These are phyloP conservation scores for Oncorhynchus masou DNA, from an alignment of 2,113 vertebrate genomes.

Conservation along the genomic window DNA sequence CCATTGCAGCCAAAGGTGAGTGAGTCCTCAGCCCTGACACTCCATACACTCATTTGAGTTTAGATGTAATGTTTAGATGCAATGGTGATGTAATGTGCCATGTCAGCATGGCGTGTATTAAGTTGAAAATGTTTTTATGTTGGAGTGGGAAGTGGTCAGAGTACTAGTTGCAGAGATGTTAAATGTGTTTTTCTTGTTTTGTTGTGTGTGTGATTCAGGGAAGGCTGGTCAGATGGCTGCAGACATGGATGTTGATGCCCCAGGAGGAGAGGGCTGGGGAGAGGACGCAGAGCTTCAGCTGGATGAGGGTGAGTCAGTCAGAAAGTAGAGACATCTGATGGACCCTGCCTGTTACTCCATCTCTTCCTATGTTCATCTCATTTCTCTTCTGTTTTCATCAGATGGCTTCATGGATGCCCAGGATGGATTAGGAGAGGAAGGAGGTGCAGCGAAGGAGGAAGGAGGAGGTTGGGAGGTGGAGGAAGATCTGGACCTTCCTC, in stretches of 20 bases:
- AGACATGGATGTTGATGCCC: conserved; percentile 86
- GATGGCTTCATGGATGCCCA: conserved; percentile 94
- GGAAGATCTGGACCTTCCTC: conserved; percentile 94
- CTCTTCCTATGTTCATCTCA: too few species aligned
- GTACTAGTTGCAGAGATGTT: too few species aligned
- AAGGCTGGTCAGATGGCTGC: conserved; percentile 88
- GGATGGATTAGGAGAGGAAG: conserved; percentile 87
- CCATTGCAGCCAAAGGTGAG: conserved; percentile 88
- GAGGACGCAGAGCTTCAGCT: conserved; percentile 93
- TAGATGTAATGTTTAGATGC: background rate
- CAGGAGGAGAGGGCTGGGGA: conserved; percentile 92
- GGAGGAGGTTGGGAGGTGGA: conserved; percentile 98
- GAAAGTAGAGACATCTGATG: too few species aligned
- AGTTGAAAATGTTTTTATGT: too few species aligned
- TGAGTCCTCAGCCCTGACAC: too few species aligned
- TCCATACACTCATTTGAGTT: conserved; percentile 4
- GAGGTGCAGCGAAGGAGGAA: conserved; percentile 82
- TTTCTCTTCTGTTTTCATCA: conserved; percentile 44
- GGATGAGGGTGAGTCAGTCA: conserved; percentile 82
- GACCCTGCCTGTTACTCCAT: too few species aligned
- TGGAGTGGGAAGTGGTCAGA: too few species aligned
- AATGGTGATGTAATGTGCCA: too few species aligned
- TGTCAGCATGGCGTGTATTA: background rate
- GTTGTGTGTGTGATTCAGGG: conserved; percentile 44
- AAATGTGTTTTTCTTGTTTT: background rate